Evolutionary conservation across 2,113 vertebrate genomes (phyloP), one percentile per base, ranked within the genome.

Genomic region (Ptyas mucosa): DNA sequence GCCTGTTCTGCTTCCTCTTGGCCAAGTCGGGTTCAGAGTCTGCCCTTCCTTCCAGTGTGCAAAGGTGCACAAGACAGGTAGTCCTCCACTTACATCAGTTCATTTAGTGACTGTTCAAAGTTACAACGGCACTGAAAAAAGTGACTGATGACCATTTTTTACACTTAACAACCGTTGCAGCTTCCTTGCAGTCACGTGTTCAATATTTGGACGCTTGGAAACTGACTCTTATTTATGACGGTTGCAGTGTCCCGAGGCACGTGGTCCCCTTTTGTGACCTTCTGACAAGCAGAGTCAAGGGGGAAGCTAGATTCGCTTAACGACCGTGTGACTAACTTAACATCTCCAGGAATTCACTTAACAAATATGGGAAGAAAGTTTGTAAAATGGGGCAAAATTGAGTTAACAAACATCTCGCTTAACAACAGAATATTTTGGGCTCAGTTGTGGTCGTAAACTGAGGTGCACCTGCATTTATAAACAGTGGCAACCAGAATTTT

Each of bases 201-300:
- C 29, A 7, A 15, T 15, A 69, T 69, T 69, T 14, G 2, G 29
- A 69, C 2, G 0, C 12, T 34, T 0, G 29, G 29, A 29, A 34
- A 15, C 29, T 69, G 29, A 6, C 64, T 69, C 29, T 0, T 34
- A 69, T 69, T 15, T 34, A 69, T 69, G 64, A 69, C 0, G 0
- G 64, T n/a, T 0, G 12, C 29, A 69, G 29, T 26, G 5, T 5
- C 29, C 3, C 0, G 0, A 4, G 61, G 12, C 12, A 69, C 14
- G 14, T 34, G 64, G 15, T 69, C 29, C 64, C 12, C 4, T 3
- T n/a, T 69, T 34, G 29, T 0, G 12, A 7, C 29, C 64, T 69
- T 26, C 57, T 23, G 57, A 61, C 24, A 10, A 14, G 29, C 12
- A 18, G 34, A 34, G 14, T 69, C 5, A 69, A n/a, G 14, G 64